Conservation (phyloP, 2,113 vertebrate genomes). For the Cebus imitator region DNA sequence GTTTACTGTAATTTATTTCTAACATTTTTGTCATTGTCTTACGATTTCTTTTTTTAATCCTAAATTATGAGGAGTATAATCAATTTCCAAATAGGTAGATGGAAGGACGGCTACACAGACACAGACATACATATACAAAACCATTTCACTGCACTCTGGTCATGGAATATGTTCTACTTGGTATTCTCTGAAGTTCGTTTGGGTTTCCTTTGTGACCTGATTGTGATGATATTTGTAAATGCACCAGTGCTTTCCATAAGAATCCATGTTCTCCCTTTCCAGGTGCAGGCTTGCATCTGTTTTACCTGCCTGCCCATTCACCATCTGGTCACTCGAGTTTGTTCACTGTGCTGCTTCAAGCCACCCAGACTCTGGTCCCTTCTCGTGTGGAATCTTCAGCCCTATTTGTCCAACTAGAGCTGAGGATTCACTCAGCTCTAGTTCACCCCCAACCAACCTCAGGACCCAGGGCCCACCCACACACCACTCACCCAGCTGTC, state of each 20-base stretch:
- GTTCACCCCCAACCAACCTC: background rate
- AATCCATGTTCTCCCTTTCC: background rate
- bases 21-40: background rate
- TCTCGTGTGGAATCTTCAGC: background rate
- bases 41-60: background rate
- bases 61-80: background rate
- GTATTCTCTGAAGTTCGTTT: background rate
- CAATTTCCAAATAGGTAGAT: background rate
- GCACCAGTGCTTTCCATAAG: background rate
- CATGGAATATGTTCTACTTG: background rate
- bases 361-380: background rate
- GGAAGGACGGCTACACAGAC: background rate
- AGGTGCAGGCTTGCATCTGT: background rate
- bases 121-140: background rate
- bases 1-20: background rate
- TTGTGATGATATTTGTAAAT: background rate
- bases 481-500: background rate
- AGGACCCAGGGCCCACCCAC: background rate
- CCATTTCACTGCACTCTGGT: background rate
- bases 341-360: background rate
- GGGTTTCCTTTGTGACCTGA: background rate
- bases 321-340: background rate
- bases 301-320: too few relatives aligned
- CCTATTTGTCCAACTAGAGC: background rate
- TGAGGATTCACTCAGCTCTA: too few relatives aligned